Base-by-base conservation (phyloP, 2,113 vertebrate species). In the Hippocampus comes region DNA sequence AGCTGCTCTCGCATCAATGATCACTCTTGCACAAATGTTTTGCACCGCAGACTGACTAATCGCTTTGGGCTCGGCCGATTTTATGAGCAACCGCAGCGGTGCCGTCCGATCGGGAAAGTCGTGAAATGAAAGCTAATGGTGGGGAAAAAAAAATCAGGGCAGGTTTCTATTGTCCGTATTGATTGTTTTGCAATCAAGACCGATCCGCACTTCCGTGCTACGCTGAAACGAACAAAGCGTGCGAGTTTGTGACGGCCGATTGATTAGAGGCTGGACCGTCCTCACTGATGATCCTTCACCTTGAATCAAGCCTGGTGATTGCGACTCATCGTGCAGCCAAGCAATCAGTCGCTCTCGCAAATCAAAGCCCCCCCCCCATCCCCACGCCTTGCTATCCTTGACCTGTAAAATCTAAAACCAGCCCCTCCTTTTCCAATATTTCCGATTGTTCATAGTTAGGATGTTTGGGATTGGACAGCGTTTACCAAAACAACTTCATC, bases 241-340 rank as follows among this genome's bases (percentile, higher is more conserved):
- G 38, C 5, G 2, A 38, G 34, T 63, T 42, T 61, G 9, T 63
- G 9, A 41, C 11, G 34, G 30, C 14, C 9, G 61, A 9, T 23
- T 21, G 64, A 81, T 83, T 53, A 70, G 68, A 68, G 67, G 63
- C 43, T 67, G 82, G 84, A 81, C 77, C 78, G 15, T 77, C 75
- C 69, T 80, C 57, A 80, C 53, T 79, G 67, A 48, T 63, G 43
- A 73, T 77, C 75, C 46, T 68, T 84, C 74, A 84, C 76, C 79
- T 83, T 87, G 84, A 86, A 91, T 87, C 88, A 86, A 65, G 76
- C 34, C 78, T 49, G 53, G 25, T 81, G 82, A 89, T 83, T 89
- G 73, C 76, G 25, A 30, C 75, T 86, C 86, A 87, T 89, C 85
- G 71, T 74, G 56, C 81, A 68, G 71, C 51, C 34, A 25, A 65